phyloP scores from a whole-genome alignment of 2,888 invertebrate genomes.

The Girardia tigrina region DNA sequence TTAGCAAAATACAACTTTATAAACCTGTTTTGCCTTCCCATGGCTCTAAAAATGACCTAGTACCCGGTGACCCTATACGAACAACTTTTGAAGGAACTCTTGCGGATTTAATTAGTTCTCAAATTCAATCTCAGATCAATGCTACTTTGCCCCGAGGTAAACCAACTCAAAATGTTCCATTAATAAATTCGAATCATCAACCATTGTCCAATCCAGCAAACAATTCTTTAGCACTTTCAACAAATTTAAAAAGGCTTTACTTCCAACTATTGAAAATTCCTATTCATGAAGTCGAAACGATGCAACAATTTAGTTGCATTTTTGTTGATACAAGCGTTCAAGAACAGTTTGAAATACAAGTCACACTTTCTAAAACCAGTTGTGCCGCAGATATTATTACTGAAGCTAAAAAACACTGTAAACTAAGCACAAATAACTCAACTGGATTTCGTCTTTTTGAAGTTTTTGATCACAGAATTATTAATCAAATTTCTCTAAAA shows the following conservation, averaged over 20 bases:
- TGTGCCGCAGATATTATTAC: conserved; percentile 10
- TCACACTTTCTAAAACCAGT: not conserved
- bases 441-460: not conserved
- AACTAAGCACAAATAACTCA: not conserved
- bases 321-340: not conserved
- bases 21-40: conserved; percentile 2
- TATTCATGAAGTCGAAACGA: not conserved
- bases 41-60: not conserved
- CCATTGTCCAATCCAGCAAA: not conserved
- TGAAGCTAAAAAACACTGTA: not conserved
- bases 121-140: not conserved
- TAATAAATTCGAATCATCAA: conserved; percentile 15
- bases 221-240: not conserved
- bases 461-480: conserved; percentile 15
- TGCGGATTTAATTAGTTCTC: not conserved
- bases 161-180: not conserved
- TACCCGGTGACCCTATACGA: conserved; percentile 10
- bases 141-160: not conserved
- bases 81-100: conserved; percentile 11
- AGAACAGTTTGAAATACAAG: conserved; percentile 5
- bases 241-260: not conserved
- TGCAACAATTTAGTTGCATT: conserved; percentile 7
- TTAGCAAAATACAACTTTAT: not conserved
- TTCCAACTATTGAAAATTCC: conserved; percentile 8
- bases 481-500: not conserved